Percentiles rank a stretch among this genome's conserved stretches.
Conservation (phyloP, 2,113 vertebrate species). For the Pachycephala philippinensis region DNA sequence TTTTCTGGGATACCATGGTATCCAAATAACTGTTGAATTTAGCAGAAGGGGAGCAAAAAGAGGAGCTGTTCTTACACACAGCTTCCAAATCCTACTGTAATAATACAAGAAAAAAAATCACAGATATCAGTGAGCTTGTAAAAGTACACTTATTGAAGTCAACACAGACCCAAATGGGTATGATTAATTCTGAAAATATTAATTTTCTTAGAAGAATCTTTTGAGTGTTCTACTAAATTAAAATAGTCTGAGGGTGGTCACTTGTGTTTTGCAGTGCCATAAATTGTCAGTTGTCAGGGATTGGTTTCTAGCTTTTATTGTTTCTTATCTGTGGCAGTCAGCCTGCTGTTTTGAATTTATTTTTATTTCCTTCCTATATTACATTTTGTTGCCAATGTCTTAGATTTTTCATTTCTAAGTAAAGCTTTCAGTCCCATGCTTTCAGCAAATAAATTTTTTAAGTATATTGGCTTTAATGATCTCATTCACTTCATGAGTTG, state of each 20-base stretch:
- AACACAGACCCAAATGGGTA: background rate
- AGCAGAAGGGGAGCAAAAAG: background rate
- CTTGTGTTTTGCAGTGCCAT: background rate
- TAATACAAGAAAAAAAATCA: background rate
- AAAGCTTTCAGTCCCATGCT: conserved; percentile 24
- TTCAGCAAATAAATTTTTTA: conserved; percentile 32
- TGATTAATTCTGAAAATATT: background rate
- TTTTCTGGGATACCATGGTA: background rate
- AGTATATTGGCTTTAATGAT: conserved; percentile 20
- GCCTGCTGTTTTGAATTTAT: conserved; percentile 1
- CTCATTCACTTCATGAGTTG: background rate
- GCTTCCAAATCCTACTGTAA: background rate
- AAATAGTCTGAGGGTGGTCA: background rate
- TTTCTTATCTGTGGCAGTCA: conserved; percentile 12
- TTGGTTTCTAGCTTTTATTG: background rate
- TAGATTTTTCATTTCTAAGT: conserved; percentile 42
- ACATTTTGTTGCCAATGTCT: conserved; percentile 10
- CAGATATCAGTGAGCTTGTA: background rate
- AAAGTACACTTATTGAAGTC: background rate
- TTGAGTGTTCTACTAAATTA: background rate
- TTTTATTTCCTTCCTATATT: conserved; percentile 12
- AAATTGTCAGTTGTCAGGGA: background rate
- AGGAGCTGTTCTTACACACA: background rate
- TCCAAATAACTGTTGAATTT: background rate
- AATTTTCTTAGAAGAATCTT: background rate